phyloP scores from a whole-genome alignment of 2,113 vertebrate species.

The Myrmophylax atrothorax region DNA sequence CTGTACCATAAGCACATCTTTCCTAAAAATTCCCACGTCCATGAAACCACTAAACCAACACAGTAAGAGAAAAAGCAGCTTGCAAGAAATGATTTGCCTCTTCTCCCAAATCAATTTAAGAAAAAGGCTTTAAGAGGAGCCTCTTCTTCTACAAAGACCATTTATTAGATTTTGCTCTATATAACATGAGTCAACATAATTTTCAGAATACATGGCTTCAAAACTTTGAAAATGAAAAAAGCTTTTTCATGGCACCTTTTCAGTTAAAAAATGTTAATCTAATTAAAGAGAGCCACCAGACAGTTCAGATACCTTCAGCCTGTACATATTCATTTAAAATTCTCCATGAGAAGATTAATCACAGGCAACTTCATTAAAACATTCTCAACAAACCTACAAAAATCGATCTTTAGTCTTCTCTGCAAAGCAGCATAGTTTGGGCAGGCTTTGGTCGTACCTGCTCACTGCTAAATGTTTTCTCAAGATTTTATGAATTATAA shows the following conservation, averaged over 20 bases:
- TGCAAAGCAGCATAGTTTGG: not conserved
- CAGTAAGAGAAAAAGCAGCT: not conserved
- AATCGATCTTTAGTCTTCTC: not conserved
- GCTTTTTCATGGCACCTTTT: not conserved
- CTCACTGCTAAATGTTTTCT: not conserved
- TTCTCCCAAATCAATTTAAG: not conserved
- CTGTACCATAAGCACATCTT: not conserved
- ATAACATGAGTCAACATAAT: not conserved
- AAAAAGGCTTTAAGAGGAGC: not conserved
- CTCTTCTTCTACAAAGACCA: not conserved
- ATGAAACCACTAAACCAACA: fast-evolving
- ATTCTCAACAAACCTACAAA: not conserved
- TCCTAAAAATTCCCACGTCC: not conserved
- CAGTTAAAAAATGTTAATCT: not conserved
- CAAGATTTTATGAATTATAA: not conserved
- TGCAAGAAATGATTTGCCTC: not conserved
- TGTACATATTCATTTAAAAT: not conserved
- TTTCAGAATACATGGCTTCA: not conserved
- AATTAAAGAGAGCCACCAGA: not conserved
- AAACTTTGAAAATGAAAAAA: not conserved
- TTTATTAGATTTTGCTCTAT: not conserved
- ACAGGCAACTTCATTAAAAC: not conserved
- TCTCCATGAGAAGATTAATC: not conserved
- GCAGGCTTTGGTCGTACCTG: not conserved
- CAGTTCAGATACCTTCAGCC: not conserved